Conservation (phyloP, 2,113 vertebrate genomes). For the Forbesichthys papilliferus region DNA sequence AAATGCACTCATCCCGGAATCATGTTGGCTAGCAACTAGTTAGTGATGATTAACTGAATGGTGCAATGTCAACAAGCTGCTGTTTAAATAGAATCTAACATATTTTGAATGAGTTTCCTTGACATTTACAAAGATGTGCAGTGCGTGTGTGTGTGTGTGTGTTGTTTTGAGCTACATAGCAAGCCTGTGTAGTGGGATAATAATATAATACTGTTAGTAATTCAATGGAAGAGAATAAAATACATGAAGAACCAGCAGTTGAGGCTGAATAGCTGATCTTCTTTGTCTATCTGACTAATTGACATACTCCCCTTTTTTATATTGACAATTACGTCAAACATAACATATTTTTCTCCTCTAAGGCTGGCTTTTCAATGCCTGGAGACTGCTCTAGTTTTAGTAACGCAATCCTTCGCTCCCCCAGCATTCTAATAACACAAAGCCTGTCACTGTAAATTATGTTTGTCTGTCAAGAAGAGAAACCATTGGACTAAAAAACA, state of each 20-base stretch:
- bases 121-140: too few relatives aligned
- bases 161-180: background rate
- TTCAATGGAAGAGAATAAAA: background rate
- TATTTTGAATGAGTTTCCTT: background rate
- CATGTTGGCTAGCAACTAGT: slow-evolving; percentile 20
- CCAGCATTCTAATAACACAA: background rate
- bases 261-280: background rate
- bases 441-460: background rate
- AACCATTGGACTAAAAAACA: background rate
- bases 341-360: slow-evolving; percentile 9
- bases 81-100: background rate
- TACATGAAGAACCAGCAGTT: background rate
- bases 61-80: background rate
- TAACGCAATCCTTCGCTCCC: too few relatives aligned
- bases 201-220: too few relatives aligned
- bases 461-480: too few relatives aligned
- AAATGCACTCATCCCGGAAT: background rate
- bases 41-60: slow-evolving; percentile 6
- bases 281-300: slow-evolving; percentile 35
- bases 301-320: slow-evolving; percentile 22
- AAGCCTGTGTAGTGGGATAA: too few relatives aligned
- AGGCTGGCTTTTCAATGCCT: slow-evolving; percentile 16
- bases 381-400: background rate
- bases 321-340: slow-evolving; percentile 28
- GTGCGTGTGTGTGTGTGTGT: slow-evolving; percentile 2